Evolutionary conservation across 2,888 invertebrate species (phyloP).

Genomic region (Macaria notata): DNA sequence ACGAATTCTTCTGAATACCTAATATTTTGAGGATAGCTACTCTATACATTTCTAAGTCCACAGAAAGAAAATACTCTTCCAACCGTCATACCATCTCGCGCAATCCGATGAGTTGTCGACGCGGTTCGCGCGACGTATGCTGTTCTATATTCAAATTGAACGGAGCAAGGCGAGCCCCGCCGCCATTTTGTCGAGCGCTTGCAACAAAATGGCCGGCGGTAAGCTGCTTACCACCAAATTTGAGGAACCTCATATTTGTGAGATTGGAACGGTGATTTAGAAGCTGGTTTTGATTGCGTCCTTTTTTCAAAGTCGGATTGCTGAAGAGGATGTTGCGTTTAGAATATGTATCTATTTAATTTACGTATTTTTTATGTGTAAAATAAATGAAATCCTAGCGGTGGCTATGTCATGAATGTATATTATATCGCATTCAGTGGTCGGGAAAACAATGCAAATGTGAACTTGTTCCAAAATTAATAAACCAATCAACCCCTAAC

Average conservation of each 20-base stretch:
- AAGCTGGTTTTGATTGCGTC: conserved; percentile 23
- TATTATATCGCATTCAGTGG: too few relatives aligned
- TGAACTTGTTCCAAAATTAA: too few relatives aligned
- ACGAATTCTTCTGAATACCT: background rate
- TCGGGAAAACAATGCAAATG: too few relatives aligned
- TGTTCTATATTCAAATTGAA: conserved; percentile 81
- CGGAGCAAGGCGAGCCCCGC: conserved; percentile 61
- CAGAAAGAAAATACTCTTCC: conserved; percentile 76
- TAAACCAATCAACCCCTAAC: too few relatives aligned
- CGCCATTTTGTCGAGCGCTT: conserved; percentile 73
- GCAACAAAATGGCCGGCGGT: conserved; percentile 38
- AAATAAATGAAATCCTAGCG: too few relatives aligned
- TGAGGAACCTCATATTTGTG: conserved; percentile 49
- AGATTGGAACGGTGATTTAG: conserved; percentile 36
- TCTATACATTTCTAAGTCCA: conserved; percentile 47
- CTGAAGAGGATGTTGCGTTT: too few relatives aligned
- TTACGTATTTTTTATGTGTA: too few relatives aligned
- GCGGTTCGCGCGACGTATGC: conserved; percentile 78
- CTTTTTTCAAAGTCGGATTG: background rate
- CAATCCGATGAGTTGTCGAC: conserved; percentile 80
- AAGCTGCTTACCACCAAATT: conserved; percentile 60
- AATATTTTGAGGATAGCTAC: background rate
- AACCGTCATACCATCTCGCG: conserved; percentile 74
- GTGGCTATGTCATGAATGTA: too few relatives aligned
- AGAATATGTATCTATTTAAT: too few relatives aligned